Conservation (phyloP, 2,113 vertebrate species). For the Merops nubicus region DNA sequence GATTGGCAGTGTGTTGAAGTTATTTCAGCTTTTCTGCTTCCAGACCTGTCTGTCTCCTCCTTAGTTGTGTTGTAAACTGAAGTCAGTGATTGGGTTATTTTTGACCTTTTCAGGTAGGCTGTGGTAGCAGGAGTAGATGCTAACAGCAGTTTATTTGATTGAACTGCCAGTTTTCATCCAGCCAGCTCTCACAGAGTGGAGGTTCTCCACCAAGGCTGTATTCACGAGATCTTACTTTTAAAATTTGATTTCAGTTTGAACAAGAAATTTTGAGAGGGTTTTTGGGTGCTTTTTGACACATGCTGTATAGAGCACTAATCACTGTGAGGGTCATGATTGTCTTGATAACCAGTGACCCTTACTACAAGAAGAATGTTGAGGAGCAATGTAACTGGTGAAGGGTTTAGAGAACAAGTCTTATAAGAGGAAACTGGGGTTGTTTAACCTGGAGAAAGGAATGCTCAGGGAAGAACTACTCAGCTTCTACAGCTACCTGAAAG, state of each 20-base stretch:
- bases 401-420: background rate
- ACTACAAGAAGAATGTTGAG: background rate
- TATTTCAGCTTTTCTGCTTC: background rate
- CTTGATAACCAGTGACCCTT: background rate
- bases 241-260: background rate
- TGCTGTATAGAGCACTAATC: background rate
- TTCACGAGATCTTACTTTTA: background rate
- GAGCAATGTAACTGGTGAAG: too few species aligned
- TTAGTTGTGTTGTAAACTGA: background rate
- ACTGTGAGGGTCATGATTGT: background rate
- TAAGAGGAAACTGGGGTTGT: background rate
- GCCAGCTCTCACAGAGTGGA: background rate
- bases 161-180: background rate
- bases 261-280: background rate
- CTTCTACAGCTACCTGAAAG: too few species aligned
- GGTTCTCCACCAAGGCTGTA: background rate
- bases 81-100: background rate
- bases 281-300: background rate
- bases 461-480: background rate
- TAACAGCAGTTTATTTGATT: background rate
- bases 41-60: background rate
- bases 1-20: background rate
- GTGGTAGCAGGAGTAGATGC: background rate
- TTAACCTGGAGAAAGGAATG: background rate
- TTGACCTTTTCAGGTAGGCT: background rate